These are phyloP conservation scores for Fistularia commersonii DNA, from an alignment of 2,797 vertebrate species.

Conservation along the genomic window DNA sequence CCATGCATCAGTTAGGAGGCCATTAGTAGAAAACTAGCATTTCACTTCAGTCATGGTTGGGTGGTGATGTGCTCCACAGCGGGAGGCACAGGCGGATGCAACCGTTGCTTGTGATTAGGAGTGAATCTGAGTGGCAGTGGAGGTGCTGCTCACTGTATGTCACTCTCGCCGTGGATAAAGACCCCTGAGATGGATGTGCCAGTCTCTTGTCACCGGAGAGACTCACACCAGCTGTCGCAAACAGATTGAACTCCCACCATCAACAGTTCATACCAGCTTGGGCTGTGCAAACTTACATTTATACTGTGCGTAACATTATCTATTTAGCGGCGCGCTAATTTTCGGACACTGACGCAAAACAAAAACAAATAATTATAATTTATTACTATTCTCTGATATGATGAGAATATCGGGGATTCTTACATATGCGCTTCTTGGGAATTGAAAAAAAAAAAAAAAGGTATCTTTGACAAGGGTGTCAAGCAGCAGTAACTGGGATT, in stretches of 20 bases:
- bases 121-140: slow-evolving; percentile 32
- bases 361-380: no score
- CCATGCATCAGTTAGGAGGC: no score
- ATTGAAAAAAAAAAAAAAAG: neutral
- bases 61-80: slow-evolving; percentile 34
- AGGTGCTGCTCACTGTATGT: slow-evolving; percentile 51
- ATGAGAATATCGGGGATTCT: no score
- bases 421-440: no score
- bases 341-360: no score
- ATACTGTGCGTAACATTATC: no score
- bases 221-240: slow-evolving; percentile 47
- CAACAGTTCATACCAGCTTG: neutral
- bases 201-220: slow-evolving; percentile 30
- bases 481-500: neutral
- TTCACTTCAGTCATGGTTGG: slow-evolving; percentile 9
- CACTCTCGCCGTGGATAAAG: slow-evolving; percentile 44
- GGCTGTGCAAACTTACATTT: neutral
- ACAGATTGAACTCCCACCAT: slow-evolving; percentile 32
- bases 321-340: no score
- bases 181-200: slow-evolving; percentile 48
- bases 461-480: neutral
- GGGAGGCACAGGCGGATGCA: no score
- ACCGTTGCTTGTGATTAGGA: no score
- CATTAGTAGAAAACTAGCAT: no score
- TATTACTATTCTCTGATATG: no score